phyloP scores from a whole-genome alignment of 1,140 invertebrate species.

The Papilio polytes region DNA sequence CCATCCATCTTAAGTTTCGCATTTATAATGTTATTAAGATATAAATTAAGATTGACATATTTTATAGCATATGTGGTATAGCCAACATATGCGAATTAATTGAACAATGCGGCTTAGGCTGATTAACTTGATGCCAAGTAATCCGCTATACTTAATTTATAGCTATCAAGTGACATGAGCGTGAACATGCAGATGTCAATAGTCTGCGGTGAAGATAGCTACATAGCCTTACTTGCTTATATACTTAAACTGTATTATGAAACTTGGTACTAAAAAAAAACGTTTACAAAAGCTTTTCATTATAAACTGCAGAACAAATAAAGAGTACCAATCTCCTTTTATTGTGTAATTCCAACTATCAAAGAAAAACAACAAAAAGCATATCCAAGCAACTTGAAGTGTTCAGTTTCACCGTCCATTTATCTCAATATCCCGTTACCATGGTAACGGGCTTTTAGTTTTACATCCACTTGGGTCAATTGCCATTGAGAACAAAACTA shows the following conservation, averaged over 20 bases:
- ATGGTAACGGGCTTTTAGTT: constrained; percentile 37
- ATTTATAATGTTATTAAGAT: too few relatives aligned
- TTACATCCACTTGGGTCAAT: constrained; percentile 16
- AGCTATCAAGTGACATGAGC: not conserved
- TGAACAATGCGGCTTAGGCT: not conserved
- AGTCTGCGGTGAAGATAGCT: not conserved
- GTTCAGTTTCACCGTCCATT: constrained; percentile 42
- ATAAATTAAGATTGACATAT: too few relatives aligned
- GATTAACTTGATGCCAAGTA: not conserved
- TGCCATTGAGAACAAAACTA: constrained; percentile 13
- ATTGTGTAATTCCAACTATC: constrained; percentile 23
- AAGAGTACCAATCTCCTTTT: not conserved
- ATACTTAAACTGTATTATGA: not conserved
- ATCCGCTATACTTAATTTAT: not conserved
- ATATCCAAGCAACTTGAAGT: not conserved
- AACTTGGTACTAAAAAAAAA: not conserved
- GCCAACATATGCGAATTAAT: not conserved
- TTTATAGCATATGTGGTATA: too few relatives aligned
- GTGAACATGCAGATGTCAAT: constrained; percentile 3
- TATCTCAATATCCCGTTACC: constrained; percentile 41
- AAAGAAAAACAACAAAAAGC: constrained; percentile 17
- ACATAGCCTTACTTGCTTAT: not conserved
- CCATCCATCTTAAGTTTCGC: too few relatives aligned
- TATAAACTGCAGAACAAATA: not conserved
- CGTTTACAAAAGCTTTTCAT: not conserved